These are phyloP conservation scores for Nysson spinosus DNA, from an alignment of 2,888 invertebrate species.

Conservation along the genomic window DNA sequence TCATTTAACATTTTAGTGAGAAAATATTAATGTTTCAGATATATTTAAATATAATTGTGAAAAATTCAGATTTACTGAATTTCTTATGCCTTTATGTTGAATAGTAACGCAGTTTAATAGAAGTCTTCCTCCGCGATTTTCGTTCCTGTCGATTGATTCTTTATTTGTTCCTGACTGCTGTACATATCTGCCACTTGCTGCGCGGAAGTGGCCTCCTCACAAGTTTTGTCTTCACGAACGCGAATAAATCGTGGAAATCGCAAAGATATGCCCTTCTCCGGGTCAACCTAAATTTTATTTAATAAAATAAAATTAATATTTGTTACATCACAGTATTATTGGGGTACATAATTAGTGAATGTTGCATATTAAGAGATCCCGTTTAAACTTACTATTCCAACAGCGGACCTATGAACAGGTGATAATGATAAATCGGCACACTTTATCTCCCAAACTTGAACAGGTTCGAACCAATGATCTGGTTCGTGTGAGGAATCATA, in stretches of 20 bases:
- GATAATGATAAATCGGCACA: slow-evolving; percentile 98
- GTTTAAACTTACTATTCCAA: too few species aligned
- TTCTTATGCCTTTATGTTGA: neutral
- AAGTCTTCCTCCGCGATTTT: slow-evolving; percentile 81
- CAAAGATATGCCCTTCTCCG: slow-evolving; percentile 94
- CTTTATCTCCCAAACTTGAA: slow-evolving; percentile 96
- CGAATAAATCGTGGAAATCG: slow-evolving; percentile 96
- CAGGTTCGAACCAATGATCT: slow-evolving; percentile 93
- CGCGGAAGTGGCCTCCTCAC: slow-evolving; percentile 95
- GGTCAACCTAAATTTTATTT: too few species aligned
- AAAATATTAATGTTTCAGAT: too few species aligned
- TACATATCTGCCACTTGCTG: slow-evolving; percentile 95
- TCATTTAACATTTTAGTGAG: too few species aligned
- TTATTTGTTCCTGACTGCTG: slow-evolving; percentile 93
- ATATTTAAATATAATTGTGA: too few species aligned
- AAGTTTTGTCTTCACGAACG: slow-evolving; percentile 92
- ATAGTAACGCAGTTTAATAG: slow-evolving; percentile 76
- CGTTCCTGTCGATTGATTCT: slow-evolving; percentile 79
- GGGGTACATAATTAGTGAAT: too few species aligned
- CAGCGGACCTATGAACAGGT: slow-evolving; percentile 93
- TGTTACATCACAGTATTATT: too few species aligned
- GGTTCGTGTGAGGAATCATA: slow-evolving; percentile 86
- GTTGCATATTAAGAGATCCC: too few species aligned
- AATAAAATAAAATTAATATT: too few species aligned
- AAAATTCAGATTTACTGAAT: too few species aligned